These are phyloP conservation scores for Urechis unicinctus DNA, from an alignment of 2,888 invertebrate genomes.

Conservation along the genomic window DNA sequence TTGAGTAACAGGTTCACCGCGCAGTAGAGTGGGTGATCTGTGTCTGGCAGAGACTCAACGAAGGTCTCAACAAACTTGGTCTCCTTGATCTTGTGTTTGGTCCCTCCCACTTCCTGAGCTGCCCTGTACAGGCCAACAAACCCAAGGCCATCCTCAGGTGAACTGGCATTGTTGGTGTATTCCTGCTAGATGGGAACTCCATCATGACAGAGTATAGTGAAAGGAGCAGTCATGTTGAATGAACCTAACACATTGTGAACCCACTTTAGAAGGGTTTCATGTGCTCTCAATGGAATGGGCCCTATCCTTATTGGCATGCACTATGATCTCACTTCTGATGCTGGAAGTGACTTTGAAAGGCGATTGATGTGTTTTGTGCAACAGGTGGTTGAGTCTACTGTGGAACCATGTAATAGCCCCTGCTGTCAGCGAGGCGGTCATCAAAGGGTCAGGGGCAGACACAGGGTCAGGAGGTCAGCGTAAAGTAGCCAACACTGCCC, in stretches of 20 bases:
- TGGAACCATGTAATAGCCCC: conserved; percentile 45
- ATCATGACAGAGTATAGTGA: no score
- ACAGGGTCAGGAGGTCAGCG: conserved; percentile 32
- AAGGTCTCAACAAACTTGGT: conserved; percentile 41
- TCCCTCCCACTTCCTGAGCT: conserved; percentile 39
- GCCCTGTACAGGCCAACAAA: conserved; percentile 38
- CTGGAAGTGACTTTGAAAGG: no score
- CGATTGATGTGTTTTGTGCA: conserved; percentile 2
- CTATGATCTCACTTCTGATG: no score
- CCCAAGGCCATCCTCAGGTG: conserved; percentile 34
- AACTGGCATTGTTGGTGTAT: conserved; percentile 6
- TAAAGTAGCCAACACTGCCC: conserved; percentile 44
- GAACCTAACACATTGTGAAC: no score
- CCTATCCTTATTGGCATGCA: no score
- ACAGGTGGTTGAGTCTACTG: conserved; percentile 37
- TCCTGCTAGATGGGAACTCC: no score
- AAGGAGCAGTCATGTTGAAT: no score
- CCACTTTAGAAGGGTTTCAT: no score
- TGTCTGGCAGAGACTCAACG: conserved; percentile 45
- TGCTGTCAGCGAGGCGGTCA: conserved; percentile 36
- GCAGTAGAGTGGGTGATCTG: conserved; percentile 44
- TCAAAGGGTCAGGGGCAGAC: conserved; percentile 32
- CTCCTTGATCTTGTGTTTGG: conserved; percentile 41
- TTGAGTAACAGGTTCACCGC: conserved; percentile 10
- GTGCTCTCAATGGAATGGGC: no score